Percentiles rank a stretch among this genome's conserved stretches.
These are phyloP conservation scores for Gadopsis bispinosus DNA, from an alignment of 2,797 vertebrate species.

Conservation along the genomic window DNA sequence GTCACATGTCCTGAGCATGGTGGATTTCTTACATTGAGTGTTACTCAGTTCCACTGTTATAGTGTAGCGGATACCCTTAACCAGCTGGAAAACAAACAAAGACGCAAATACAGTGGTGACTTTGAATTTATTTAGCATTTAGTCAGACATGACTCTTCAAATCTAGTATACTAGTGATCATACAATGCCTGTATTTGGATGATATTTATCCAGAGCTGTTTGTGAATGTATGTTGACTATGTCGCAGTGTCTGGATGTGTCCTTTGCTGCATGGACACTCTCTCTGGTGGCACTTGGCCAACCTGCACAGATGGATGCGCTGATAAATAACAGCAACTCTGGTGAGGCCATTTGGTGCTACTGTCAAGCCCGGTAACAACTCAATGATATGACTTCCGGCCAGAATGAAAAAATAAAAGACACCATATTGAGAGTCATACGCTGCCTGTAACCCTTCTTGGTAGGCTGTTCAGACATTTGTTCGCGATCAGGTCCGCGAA, in stretches of 20 bases:
- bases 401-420: neutral
- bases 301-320: neutral
- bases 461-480: accelerated
- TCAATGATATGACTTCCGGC: constrained; percentile 31
- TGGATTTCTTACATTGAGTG: constrained; percentile 85
- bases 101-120: constrained; percentile 9
- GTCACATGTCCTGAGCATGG: constrained; percentile 77
- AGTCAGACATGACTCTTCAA: neutral
- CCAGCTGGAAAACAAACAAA: constrained; percentile 78
- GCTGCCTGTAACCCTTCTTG: neutral
- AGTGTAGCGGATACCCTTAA: constrained; percentile 85
- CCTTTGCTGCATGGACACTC: constrained; percentile 9
- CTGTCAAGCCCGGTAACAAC: neutral
- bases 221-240: neutral
- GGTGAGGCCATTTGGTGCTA: too few species aligned
- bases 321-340: neutral
- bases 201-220: neutral
- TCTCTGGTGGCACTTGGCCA: too few species aligned
- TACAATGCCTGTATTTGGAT: neutral
- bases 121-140: neutral
- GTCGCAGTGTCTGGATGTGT: constrained; percentile 6
- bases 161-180: neutral
- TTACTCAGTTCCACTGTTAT: constrained; percentile 85
- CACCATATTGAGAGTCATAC: neutral
- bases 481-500: accelerated